Percentiles rank a stretch among this genome's conserved stretches.
Evolutionary conservation across 2,797 vertebrate species (phyloP).

Genomic region (Tauraco hartlaubi): DNA sequence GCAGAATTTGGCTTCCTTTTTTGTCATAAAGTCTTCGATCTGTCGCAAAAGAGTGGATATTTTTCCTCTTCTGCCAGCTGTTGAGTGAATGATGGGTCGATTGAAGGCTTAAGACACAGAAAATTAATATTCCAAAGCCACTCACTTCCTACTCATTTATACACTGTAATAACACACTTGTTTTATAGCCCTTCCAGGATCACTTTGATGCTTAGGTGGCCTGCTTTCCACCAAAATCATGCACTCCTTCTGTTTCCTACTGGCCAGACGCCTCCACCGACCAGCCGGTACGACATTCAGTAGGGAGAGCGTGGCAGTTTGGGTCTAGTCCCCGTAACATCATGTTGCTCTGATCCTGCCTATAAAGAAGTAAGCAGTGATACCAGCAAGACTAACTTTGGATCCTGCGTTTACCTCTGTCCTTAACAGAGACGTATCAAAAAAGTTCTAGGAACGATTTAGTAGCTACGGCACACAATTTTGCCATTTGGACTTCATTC

Average conservation of each 20-base stretch:
- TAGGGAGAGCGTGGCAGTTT: background rate
- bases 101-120: background rate
- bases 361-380: background rate
- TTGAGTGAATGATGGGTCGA: background rate
- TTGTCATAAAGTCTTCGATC: background rate
- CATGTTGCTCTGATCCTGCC: background rate
- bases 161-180: background rate
- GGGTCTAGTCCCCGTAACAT: no score
- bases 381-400: background rate
- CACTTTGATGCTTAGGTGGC: background rate
- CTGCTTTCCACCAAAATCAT: background rate
- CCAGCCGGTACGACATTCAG: background rate
- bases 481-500: background rate
- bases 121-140: background rate
- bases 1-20: background rate
- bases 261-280: background rate
- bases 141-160: background rate
- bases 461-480: background rate
- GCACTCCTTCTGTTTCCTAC: background rate
- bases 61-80: background rate
- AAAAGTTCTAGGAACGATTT: background rate
- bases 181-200: background rate
- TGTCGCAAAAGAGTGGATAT: background rate
- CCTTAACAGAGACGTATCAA: background rate
- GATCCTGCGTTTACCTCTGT: background rate